Base-by-base conservation (phyloP, 2,797 vertebrate genomes). In the Loris lydekkerianus region DNA sequence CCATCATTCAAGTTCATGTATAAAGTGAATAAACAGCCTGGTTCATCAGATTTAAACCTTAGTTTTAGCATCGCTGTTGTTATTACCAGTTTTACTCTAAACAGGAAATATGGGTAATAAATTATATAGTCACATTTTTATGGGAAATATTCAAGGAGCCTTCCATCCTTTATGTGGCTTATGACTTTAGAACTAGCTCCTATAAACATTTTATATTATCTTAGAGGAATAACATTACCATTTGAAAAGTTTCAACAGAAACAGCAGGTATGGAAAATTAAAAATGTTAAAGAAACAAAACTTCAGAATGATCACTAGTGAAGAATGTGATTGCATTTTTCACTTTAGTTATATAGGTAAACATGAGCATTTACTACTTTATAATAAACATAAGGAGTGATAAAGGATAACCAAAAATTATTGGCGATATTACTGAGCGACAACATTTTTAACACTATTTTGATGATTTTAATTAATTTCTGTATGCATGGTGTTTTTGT, bases 91-190 rank as follows among this genome's bases (percentile, higher is more conserved):
- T 85, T 70, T 2, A 61, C 13, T 53, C 18, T 89, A 76, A 70
- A 61, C 0, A 69, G 17, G 58, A 69, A 14, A 86, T 43, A 29
- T 69, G 25, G 6, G 61, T 53, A 14, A 53, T 67, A 89, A 86
- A 85, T 67, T 94, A 40, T 27, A 37, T 25, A 69, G 20, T 85
- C 27, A 11, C 92, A 58, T 82, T 72, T 77, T 83, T 53, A 61
- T 60, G 20, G 23, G 13, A 0, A n/a, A 2, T 56, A 67, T 81
- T 86, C 20, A 61, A 82, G 10, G 90, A 86, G 2, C 1, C 1
- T 61, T 63, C 17, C 73, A 34, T 86, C 31, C 43, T 92, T 58
- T 77, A 17, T 92, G 65, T 95, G 21, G 69, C 37, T 89, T 76
- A 1, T 14, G 70, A 63, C 10, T 89, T 94, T 94, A n/a, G 78